Evolutionary conservation across 2,113 vertebrate genomes (phyloP).

Genomic region (Oryzias javanicus): DNA sequence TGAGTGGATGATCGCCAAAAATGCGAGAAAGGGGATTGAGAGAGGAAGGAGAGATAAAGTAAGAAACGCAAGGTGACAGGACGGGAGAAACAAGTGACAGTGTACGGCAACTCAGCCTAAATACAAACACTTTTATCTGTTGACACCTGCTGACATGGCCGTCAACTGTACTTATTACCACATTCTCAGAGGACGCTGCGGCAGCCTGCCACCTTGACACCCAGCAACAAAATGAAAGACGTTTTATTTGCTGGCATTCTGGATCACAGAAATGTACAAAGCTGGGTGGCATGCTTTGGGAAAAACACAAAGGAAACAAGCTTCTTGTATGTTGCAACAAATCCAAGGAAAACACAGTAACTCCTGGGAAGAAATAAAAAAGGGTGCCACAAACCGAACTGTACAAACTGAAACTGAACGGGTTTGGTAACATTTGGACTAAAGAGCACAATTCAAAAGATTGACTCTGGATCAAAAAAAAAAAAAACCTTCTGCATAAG

Average conservation of each 20-base stretch:
- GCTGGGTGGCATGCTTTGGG: conserved; percentile 6
- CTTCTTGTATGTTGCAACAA: conserved; percentile 23
- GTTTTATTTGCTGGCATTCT: conserved; percentile 31
- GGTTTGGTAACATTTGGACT: too few relatives aligned
- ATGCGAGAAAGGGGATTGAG: not conserved
- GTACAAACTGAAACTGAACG: too few relatives aligned
- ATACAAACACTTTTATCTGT: conserved; percentile 72
- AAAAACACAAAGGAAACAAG: conserved; percentile 14
- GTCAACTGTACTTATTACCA: conserved; percentile 70
- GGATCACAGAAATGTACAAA: conserved; percentile 11
- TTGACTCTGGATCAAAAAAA: too few relatives aligned
- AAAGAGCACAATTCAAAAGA: too few relatives aligned
- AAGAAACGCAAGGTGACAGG: conserved; percentile 56
- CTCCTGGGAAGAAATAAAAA: too few relatives aligned
- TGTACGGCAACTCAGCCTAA: conserved; percentile 51
- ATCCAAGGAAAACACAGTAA: not conserved
- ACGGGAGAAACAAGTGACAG: conserved; percentile 55
- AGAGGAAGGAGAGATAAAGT: conserved; percentile 34
- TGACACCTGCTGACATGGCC: conserved; percentile 68
- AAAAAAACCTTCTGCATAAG: too few relatives aligned
- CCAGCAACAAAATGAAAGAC: conserved; percentile 30
- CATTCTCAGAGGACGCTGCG: conserved; percentile 42
- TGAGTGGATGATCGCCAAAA: conserved; percentile 22
- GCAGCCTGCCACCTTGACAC: conserved; percentile 49
- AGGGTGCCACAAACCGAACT: too few relatives aligned